These are phyloP conservation scores for Telenomus remus DNA, from an alignment of 1,140 invertebrate genomes.

Conservation along the genomic window DNA sequence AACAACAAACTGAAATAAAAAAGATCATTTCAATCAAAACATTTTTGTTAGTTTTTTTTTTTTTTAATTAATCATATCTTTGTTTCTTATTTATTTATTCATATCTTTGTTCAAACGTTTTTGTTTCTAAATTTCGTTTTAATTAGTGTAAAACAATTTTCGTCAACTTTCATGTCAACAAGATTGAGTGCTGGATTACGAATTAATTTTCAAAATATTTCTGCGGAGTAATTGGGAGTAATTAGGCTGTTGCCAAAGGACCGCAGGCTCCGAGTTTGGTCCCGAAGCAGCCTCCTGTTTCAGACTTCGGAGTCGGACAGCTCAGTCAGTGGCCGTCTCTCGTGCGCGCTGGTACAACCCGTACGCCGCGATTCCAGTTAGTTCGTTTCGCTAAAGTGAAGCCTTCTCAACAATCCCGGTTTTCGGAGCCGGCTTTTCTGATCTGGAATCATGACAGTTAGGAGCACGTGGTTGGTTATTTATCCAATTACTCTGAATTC, in stretches of 20 bases:
- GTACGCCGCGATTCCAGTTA: slow-evolving; percentile 49
- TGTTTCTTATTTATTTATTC: too few species aligned
- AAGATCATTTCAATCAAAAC: too few species aligned
- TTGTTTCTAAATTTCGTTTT: too few species aligned
- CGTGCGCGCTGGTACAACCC: slow-evolving; percentile 69
- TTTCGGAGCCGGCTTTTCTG: slow-evolving; percentile 46
- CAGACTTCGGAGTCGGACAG: slow-evolving; percentile 54
- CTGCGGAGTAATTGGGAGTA: slow-evolving; percentile 26
- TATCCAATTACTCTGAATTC: neutral
- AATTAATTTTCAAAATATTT: neutral
- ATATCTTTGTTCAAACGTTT: too few species aligned
- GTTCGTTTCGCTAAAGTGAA: slow-evolving; percentile 36
- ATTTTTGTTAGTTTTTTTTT: too few species aligned
- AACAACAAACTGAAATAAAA: too few species aligned
- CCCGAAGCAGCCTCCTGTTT: slow-evolving; percentile 62
- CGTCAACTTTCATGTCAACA: too few species aligned
- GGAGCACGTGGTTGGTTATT: slow-evolving; percentile 71
- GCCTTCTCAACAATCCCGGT: slow-evolving; percentile 32
- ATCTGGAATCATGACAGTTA: slow-evolving; percentile 65
- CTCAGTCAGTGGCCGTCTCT: slow-evolving; percentile 73
- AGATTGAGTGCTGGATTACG: neutral
- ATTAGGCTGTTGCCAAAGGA: slow-evolving; percentile 59
- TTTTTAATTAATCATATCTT: too few species aligned
- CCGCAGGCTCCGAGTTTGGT: slow-evolving; percentile 61
- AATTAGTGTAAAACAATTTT: too few species aligned